Evolutionary conservation across 2,797 vertebrate species (phyloP), one percentile per base, ranked within the genome.

Genomic region (Tenualosa thibaudeaui): DNA sequence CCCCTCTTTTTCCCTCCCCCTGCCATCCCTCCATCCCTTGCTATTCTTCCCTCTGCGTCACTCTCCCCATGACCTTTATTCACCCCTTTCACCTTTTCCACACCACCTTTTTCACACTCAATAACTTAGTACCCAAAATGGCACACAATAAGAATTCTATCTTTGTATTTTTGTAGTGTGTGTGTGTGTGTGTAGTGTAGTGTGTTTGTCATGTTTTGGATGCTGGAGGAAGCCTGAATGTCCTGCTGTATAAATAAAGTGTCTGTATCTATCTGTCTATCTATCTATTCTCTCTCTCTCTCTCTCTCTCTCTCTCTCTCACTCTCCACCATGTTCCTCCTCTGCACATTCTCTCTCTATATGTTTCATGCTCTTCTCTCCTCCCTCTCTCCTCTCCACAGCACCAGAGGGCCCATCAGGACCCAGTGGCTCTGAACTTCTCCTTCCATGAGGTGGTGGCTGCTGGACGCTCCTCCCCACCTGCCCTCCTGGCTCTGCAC

Each of bases 391-490:
- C 10, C 75, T 68, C 15, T 62, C 88, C 89, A 3, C 90, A 99
- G 98, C 98, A 99, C 92, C 98, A 99, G 92, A 95, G 96, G 87
- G 98, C 97, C 51, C 98, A 98, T 90, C 96, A 92, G 81, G 98
- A 99, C 91, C 96, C 97, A 0, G 95, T 94, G 68, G 98, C 98
- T 0, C 93, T 98, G 71, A 99, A 99, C 91, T 96, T 97, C 93
- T 97, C 96, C 46, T 99, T 99, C 95, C 96, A 97, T 83, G 93
- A 96, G 85, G 97, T 99, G 91, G 94, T 99, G 90, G 96, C 96
- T 0, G 97, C 98, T 0, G 93, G 94, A 0, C 85, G 93, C 2
- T 94, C 94, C 0, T 95, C 96, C 40, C 91, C 96, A 49, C 92
- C 89, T 54, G 96, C 96, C 0, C 92, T 99, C 83, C 96, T 95